Conservation (phyloP, 2,797 vertebrate species). For the Sebastiscus albofasciatus region DNA sequence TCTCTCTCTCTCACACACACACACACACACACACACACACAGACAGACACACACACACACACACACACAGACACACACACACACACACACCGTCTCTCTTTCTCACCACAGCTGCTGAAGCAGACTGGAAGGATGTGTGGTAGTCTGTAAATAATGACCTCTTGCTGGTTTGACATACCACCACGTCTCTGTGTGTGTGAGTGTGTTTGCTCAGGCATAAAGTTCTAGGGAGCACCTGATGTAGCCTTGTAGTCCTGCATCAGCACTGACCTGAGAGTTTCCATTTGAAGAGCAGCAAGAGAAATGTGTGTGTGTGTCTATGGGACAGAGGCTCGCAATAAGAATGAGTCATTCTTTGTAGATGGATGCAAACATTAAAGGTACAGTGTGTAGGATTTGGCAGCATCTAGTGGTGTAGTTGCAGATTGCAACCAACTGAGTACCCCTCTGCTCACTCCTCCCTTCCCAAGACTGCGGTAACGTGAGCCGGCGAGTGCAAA, state of each 20-base stretch:
- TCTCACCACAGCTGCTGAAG: neutral
- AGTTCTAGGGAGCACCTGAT: slow-evolving; percentile 47
- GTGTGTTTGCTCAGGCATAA: slow-evolving; percentile 29
- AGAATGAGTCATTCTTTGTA: neutral
- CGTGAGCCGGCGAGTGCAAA: too few relatives aligned
- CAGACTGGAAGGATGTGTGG: slow-evolving; percentile 43
- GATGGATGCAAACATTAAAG: neutral
- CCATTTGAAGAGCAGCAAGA: neutral
- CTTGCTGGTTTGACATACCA: slow-evolving; percentile 42
- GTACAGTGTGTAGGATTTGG: too few relatives aligned
- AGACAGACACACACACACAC: neutral
- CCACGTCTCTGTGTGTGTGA: neutral
- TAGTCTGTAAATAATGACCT: slow-evolving; percentile 63
- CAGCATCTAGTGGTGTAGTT: too few relatives aligned
- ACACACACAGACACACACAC: too few relatives aligned
- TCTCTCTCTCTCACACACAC: neutral
- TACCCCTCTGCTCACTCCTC: too few relatives aligned
- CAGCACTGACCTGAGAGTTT: slow-evolving; percentile 20
- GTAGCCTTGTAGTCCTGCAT: neutral
- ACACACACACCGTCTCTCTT: too few relatives aligned
- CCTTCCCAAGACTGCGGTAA: too few relatives aligned
- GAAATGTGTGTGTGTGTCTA: neutral
- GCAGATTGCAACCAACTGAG: too few relatives aligned
- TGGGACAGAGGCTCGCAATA: neutral
- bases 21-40: neutral